phyloP scores from a whole-genome alignment of 1,140 invertebrate species.

The Ditylenchus dipsaci region DNA sequence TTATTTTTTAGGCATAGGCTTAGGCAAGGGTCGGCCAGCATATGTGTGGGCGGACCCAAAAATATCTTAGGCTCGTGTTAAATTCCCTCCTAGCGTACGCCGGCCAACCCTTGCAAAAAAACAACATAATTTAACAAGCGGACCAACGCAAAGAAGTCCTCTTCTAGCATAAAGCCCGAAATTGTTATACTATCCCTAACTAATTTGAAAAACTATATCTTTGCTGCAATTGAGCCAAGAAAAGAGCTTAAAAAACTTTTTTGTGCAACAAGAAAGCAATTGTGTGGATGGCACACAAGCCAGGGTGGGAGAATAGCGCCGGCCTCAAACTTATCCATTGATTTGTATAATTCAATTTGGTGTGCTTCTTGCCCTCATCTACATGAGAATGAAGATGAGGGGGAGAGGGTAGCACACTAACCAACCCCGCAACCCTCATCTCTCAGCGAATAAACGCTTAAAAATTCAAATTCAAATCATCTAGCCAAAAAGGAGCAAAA shows the following conservation, averaged over 20 bases:
- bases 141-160: too few species aligned
- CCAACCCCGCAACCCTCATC: too few species aligned
- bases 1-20: too few species aligned
- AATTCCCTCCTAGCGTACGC: too few species aligned
- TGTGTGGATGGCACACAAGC: background rate
- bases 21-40: too few species aligned
- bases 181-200: too few species aligned
- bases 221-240: conserved; percentile 1
- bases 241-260: background rate
- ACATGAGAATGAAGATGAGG: background rate
- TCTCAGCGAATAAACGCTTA: background rate
- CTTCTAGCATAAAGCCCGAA: too few species aligned
- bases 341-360: conserved; percentile 1
- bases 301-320: background rate
- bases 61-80: too few species aligned
- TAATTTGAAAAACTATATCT: background rate
- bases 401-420: background rate
- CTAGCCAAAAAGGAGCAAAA: background rate
- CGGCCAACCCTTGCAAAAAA: too few species aligned
- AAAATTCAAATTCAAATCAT: conserved; percentile 5
- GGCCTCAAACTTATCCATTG: background rate
- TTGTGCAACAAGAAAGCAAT: background rate
- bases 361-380: background rate
- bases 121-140: too few species aligned
- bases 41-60: too few species aligned